Conservation (phyloP, 2,888 invertebrate species). For the Pseudococcus jackbeardsleyi region DNA sequence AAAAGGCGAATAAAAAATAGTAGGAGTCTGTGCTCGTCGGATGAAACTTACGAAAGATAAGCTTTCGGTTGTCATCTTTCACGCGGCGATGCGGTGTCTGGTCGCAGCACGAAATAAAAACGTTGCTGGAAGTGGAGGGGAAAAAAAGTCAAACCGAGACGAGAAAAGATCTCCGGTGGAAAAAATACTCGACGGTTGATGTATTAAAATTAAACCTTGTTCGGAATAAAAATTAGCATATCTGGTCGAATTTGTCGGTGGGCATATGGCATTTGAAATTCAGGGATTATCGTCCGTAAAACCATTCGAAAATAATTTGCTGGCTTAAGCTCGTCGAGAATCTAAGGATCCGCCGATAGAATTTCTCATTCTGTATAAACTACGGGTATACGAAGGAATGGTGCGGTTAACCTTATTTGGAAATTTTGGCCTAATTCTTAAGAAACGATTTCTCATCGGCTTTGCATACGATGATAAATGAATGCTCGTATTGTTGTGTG, state of each 20-base stretch:
- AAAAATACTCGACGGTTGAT: background rate
- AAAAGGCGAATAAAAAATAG: background rate
- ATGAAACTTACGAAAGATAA: slow-evolving; percentile 6
- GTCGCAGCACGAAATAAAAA: background rate
- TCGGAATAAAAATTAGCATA: slow-evolving; percentile 40
- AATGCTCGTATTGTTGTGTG: slow-evolving; percentile 43
- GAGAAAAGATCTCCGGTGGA: background rate
- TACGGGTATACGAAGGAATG: slow-evolving; percentile 29
- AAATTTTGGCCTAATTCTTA: slow-evolving; percentile 48
- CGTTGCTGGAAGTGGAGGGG: no score
- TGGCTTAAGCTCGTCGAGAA: slow-evolving; percentile 33
- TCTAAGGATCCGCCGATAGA: slow-evolving; percentile 38
- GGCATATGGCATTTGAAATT: slow-evolving; percentile 36
- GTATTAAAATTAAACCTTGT: slow-evolving; percentile 14
- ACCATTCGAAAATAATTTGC: slow-evolving; percentile 37
- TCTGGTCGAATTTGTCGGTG: slow-evolving; percentile 30
- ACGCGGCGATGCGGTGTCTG: background rate
- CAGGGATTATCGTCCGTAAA: slow-evolving; percentile 24
- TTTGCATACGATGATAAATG: slow-evolving; percentile 54
- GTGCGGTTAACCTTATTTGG: slow-evolving; percentile 27
- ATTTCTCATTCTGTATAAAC: slow-evolving; percentile 21
- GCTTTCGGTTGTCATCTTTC: background rate
- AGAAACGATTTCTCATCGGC: slow-evolving; percentile 52
- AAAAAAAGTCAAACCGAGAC: background rate
- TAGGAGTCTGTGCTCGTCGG: background rate